Evolutionary conservation across 1,140 invertebrate genomes (phyloP), one percentile per base, ranked within the genome.

Genomic region (Zaprionus gabonicus): DNA sequence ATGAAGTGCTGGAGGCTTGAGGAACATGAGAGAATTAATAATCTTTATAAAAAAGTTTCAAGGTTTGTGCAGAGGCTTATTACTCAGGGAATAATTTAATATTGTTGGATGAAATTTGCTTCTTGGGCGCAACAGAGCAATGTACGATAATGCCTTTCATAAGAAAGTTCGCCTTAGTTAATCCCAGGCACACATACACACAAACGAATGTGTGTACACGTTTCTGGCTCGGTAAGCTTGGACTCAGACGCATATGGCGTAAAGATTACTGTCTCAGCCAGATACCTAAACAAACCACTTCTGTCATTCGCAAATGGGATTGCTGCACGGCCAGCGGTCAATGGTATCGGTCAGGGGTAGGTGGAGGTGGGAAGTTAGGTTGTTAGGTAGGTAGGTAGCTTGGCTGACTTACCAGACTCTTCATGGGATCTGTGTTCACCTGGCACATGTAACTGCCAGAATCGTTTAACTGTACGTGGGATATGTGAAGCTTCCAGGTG

Each of bases 381-480:
- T 10, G 31, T 34, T 34, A 34, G 31, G 9, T 34, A 31, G 28
- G 53, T 2, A 13, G n/a, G 10, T 4, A 1, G 38, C 12, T 57
- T 25, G 27, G 36, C 62, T 55, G 34, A 93, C 94, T 94, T 93
- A 98, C 97, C 95, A 97, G 97, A 93, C 96, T 96, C 84, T 96
- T 95, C 97, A 98, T 98, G 5, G 97, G 97, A 86, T 97, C 97
- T 4, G 97, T 98, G 92, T 98, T 98, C 78, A 98, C 96, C 93
- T 98, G 97, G 93, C 97, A 98, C 96, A 97, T 97, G 93, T 97
- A 98, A 25, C 96, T 96, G 63, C 97, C 97, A 2, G 96, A 96
- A 93, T 98, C 97, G 90, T 97, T 97, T 82, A 96, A 95, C 93
- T 97, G 97, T 31, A 98, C 97, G 91, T 97, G 97, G 72, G 95